A percentile compares a stretch with the other conserved stretches of the same genome.
Evolutionary conservation across 2,888 invertebrate species (phyloP).

Genomic region (Spatulosminthurus flaviceps): DNA sequence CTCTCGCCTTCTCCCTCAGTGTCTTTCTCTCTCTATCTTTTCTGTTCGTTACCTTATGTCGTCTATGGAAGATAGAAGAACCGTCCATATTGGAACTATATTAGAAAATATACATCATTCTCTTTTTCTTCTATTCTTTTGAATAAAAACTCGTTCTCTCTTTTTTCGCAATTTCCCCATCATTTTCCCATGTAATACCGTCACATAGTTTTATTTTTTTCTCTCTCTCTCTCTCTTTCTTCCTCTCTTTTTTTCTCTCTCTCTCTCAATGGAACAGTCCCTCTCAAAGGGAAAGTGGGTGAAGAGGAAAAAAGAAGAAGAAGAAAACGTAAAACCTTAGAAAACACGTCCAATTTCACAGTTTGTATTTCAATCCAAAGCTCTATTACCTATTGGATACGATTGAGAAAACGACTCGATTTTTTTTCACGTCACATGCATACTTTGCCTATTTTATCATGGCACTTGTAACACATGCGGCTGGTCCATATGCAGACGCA

Average conservation of each 20-base stretch:
- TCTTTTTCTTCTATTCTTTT: conserved; percentile 20
- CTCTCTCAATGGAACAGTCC: not conserved
- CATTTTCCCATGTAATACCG: not conserved
- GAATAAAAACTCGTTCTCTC: conserved; percentile 13
- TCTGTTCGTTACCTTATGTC: conserved; percentile 12
- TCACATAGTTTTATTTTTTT: not conserved
- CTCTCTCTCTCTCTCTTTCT: not conserved
- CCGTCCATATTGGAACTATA: conserved; percentile 20
- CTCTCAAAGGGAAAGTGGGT: conserved; percentile 4
- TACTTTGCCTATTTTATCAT: not conserved
- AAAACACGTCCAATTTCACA: conserved; percentile 14
- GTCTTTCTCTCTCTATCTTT: not conserved
- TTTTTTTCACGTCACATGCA: not conserved
- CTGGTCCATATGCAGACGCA: no score
- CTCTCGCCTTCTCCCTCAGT: conserved; percentile 21
- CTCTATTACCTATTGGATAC: conserved; percentile 13
- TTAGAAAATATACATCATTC: conserved; percentile 30
- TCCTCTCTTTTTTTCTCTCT: not conserved
- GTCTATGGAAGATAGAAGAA: not conserved
- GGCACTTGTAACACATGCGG: not conserved
- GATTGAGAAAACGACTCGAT: conserved; percentile 12
- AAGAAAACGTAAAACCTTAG: not conserved
- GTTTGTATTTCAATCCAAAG: conserved; percentile 13
- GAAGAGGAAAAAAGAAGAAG: not conserved
- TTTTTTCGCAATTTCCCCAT: not conserved